A percentile compares a stretch with the other conserved stretches of the same genome.
Evolutionary conservation across 1,140 invertebrate genomes (phyloP).

Genomic region (Vanessa tameamea): DNA sequence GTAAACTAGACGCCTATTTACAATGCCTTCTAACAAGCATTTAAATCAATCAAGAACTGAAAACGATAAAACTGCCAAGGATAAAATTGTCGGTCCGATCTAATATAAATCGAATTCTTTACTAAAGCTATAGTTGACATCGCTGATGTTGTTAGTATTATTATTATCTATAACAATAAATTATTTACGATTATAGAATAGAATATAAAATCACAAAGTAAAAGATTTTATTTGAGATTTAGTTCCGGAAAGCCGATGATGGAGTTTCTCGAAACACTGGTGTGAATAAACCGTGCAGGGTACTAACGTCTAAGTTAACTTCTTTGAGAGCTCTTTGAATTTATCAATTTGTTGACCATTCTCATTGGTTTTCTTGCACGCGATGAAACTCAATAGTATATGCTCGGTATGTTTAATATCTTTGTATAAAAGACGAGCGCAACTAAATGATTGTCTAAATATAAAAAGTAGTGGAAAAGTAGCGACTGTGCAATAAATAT

Average conservation of each 20-base stretch:
- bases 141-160: constrained; percentile 49
- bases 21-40: no score
- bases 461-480: background rate
- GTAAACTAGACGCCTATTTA: no score
- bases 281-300: constrained; percentile 57
- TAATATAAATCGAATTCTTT: background rate
- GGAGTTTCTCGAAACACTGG: constrained; percentile 51
- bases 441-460: constrained; percentile 5
- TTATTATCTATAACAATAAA: constrained; percentile 46
- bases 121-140: constrained; percentile 39
- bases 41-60: no score
- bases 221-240: constrained; percentile 19
- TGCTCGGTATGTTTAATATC: constrained; percentile 40
- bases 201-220: background rate
- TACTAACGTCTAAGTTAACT: constrained; percentile 44
- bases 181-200: background rate
- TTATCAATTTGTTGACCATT: constrained; percentile 34
- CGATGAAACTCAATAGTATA: constrained; percentile 34
- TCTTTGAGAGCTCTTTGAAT: constrained; percentile 46
- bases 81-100: no score
- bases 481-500: background rate
- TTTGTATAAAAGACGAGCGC: constrained; percentile 36
- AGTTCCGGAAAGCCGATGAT: constrained; percentile 56
- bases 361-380: constrained; percentile 22
- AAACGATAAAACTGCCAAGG: no score